Evolutionary conservation across 2,888 invertebrate genomes (phyloP), one percentile per base, ranked within the genome.

Genomic region (Nomada flava): DNA sequence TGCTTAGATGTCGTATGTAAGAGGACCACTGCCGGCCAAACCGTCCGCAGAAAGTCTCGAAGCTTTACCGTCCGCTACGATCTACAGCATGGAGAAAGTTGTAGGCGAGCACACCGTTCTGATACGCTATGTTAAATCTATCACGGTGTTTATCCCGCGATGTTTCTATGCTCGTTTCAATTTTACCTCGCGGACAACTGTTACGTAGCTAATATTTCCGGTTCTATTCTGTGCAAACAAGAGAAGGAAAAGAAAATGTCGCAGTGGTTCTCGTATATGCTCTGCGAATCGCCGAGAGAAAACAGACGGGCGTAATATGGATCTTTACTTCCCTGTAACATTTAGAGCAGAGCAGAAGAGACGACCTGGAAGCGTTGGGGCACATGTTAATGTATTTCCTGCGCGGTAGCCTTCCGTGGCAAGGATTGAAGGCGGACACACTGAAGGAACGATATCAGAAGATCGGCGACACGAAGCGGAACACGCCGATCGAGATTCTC

Each of bases 361-460:
- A 99, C 95, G 99, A 99, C 95, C 95, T 99, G 94, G 99, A 99
- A 95, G 99, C 99, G 86, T 96, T 99, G 93, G 99, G 99, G 89
- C 99, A 99, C 95, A 99, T 99, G 99, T 99, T 99, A 95, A 99
- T 99, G 99, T 99, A 99, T 96, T 99, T 99, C 95, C 96, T 99
- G 95, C 96, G 99, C 92, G 99, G 99, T 92, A 99, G 98, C 94
- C 96, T 99, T 95, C 99, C 99, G 91, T 99, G 99, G 99, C 99
- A 99, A 95, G 99, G 99, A 92, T 96, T 99, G 93, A 99, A 99
- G 96, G 99, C 99, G 91, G 99, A 99, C 95, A 99, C 99, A 93
- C 96, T 99, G 93, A 99, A 99, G 95, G 99, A 99, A 95, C 96
- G 99, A 94, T 99, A 99, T 96, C 99, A 99, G 96, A 99, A 99